Evolutionary conservation across 1,140 invertebrate genomes (phyloP), one percentile per base, ranked within the genome.

Genomic region (Zelostemma sp.): DNA sequence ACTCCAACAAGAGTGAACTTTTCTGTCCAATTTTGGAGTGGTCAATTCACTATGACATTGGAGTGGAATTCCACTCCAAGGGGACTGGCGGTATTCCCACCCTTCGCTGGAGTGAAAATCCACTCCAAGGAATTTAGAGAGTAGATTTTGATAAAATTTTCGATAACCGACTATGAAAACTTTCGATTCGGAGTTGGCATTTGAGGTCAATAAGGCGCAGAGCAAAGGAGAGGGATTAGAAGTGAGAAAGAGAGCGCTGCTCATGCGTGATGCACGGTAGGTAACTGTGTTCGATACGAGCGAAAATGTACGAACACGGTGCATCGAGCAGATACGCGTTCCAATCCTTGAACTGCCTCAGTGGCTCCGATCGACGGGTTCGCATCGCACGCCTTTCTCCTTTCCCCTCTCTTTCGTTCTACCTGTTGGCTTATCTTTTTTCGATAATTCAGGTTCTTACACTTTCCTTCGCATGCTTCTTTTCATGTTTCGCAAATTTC

Each of bases 311-410:
- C 40, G 35, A 38, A 38, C 35, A 12, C 35, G 9, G 5, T 41
- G 1, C 40, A 41, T 15, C 9, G 12, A 38, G 11, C 12, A n/a
- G 11, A 38, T 38, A 38, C 35, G 11, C 11, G 35, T 14, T 5
- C 40, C 40, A 15, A 41, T 41, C 40, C 40, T 41, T 41, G 40
- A 41, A 41, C 40, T 41, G 40, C 35, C 35, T 38, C 9, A 3
- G 35, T 12, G 2, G 35, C 40, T 43, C 25, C 3, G 8, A 3
- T 28, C 25, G 25, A 28, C 25, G 25, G 25, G 8, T 28, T 4
- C 14, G 40, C 40, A 17, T 43, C 40, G 11, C 16, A 17, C 17
- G 6, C 43, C 43, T 46, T 46, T 46, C 43, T 46, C 43, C 43
- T 46, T 19, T 46, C 9, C 43, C 43, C 43, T 19, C 43, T 19